A percentile compares a stretch with the other conserved stretches of the same genome.
These are phyloP conservation scores for Sturmia bella DNA, from an alignment of 2,888 invertebrate genomes.

Conservation along the genomic window DNA sequence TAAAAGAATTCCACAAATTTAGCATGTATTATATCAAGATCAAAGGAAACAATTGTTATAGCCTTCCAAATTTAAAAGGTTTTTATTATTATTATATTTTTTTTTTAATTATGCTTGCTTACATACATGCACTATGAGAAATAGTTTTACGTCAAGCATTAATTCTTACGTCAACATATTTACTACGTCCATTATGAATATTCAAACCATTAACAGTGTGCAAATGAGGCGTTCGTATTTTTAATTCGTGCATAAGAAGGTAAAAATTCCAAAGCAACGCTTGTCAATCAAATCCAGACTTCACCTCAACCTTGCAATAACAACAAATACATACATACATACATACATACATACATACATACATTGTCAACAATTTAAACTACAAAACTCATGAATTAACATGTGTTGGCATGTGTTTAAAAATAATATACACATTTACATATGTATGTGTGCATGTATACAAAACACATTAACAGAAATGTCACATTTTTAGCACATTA, in stretches of 20 bases:
- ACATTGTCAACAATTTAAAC: conserved; percentile 14
- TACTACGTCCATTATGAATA: neutral
- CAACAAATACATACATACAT: neutral
- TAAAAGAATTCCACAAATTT: too few species aligned
- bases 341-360: too few species aligned
- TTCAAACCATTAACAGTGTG: conserved; percentile 10
- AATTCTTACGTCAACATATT: neutral
- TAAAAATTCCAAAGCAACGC: conserved; percentile 5
- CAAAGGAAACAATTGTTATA: too few species aligned
- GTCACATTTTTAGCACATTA: conserved; percentile 56
- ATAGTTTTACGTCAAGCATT: neutral
- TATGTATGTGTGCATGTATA: neutral
- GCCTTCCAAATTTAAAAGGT: too few species aligned
- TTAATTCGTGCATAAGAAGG: conserved; percentile 23
- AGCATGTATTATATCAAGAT: too few species aligned
- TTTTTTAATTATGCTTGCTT: too few species aligned
- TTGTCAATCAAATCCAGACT: conserved; percentile 51
- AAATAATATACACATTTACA: neutral
- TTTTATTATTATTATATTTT: too few species aligned
- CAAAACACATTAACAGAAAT: conserved; percentile 35
- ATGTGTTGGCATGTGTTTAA: conserved; percentile 1
- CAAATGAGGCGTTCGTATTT: conserved; percentile 19
- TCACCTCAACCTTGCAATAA: conserved; percentile 54
- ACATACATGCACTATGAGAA: too few species aligned
- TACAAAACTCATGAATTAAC: conserved; percentile 26